Conservation (phyloP, 2,113 vertebrate species). For the Pachycephala philippinensis region DNA sequence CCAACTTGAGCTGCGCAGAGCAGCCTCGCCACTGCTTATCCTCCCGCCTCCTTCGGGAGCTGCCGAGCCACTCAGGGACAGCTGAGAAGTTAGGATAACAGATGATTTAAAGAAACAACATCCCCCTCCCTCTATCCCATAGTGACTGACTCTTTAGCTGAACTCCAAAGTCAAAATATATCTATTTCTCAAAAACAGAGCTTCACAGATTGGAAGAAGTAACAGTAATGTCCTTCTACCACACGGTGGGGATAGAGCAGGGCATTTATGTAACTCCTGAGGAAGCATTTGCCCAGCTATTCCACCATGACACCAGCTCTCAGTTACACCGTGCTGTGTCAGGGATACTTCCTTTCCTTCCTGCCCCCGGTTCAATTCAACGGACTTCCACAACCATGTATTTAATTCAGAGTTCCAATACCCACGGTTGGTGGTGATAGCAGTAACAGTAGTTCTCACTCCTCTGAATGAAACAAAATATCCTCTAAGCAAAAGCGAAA, state of each 20-base stretch:
- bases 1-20: not conserved
- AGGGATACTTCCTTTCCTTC: not conserved
- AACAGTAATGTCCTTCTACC: slow-evolving; percentile 18
- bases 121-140: not conserved
- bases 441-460: not conserved
- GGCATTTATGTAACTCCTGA: not conserved
- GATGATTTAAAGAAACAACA: slow-evolving; percentile 10
- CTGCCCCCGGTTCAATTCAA: not conserved
- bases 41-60: not conserved
- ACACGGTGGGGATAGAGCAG: slow-evolving; percentile 66
- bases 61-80: not conserved
- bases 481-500: not conserved
- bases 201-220: not conserved
- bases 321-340: not conserved
- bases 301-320: not conserved
- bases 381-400: not conserved
- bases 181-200: not conserved
- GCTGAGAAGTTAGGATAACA: not conserved
- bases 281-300: not conserved
- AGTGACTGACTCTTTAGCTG: not conserved
- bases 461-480: not conserved
- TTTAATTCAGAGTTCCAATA: not conserved
- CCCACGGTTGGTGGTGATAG: rapidly evolving
- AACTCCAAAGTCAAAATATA: not conserved
- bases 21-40: not conserved